A percentile compares a stretch with the other conserved stretches of the same genome.
Conservation (phyloP, 2,888 invertebrate species). For the Mythimna albipuncta region DNA sequence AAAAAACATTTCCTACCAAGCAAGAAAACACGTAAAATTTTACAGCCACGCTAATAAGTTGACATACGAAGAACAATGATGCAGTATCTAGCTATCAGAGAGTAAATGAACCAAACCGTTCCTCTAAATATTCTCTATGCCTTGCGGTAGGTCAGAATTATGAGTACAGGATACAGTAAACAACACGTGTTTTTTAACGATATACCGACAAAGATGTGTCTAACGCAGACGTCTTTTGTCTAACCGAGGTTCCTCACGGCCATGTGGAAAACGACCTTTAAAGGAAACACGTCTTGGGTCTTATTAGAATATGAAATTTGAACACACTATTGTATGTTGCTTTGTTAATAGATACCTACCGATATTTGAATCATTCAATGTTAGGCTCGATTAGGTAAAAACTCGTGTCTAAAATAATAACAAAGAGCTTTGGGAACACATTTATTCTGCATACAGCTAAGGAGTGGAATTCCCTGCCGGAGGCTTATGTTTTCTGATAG, state of each 20-base stretch:
- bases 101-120: constrained; percentile 68
- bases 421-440: too few species aligned
- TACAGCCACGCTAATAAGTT: constrained; percentile 37
- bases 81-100: constrained; percentile 70
- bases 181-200: constrained; percentile 77
- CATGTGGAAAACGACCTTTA: constrained; percentile 34
- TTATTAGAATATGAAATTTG: constrained; percentile 15
- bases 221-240: constrained; percentile 55
- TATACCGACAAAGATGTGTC: constrained; percentile 73
- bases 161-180: constrained; percentile 74
- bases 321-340: not conserved
- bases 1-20: constrained; percentile 5
- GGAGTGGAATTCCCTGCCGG: too few species aligned
- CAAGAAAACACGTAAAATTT: constrained; percentile 21
- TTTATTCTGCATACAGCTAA: too few species aligned
- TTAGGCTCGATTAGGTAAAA: too few species aligned
- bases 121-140: constrained; percentile 55
- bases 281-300: constrained; percentile 10
- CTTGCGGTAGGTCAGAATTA: constrained; percentile 81
- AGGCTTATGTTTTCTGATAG: too few species aligned
- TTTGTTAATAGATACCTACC: too few species aligned
- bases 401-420: too few species aligned
- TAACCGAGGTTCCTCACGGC: constrained; percentile 9
- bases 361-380: too few species aligned
- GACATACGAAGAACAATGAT: constrained; percentile 70